These are phyloP conservation scores for Sterna hirundo DNA, from an alignment of 2,113 vertebrate species.

Conservation along the genomic window DNA sequence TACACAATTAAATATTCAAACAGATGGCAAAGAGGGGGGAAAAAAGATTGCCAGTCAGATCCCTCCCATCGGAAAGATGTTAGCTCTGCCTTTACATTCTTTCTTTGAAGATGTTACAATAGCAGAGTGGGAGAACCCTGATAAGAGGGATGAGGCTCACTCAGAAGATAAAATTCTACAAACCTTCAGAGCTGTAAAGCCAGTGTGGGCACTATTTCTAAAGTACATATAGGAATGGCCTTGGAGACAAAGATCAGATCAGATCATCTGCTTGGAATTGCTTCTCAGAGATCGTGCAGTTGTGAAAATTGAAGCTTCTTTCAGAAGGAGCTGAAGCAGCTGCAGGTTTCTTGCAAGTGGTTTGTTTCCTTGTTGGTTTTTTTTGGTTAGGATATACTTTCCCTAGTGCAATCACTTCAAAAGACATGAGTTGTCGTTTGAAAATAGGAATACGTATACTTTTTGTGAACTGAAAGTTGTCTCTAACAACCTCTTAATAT, in stretches of 20 bases:
- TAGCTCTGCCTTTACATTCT: conserved; percentile 44
- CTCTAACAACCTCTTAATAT: neutral
- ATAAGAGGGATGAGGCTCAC: conserved; percentile 40
- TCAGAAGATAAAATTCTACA: conserved; percentile 66
- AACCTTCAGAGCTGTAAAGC: conserved; percentile 60
- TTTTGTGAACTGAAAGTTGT: neutral
- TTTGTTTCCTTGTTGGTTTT: neutral
- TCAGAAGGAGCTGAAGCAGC: neutral
- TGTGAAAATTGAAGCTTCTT: neutral
- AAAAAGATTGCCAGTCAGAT: neutral
- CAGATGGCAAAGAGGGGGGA: accelerated
- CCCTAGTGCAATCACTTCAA: neutral
- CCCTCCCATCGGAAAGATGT: neutral
- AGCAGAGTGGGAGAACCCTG: conserved; percentile 46
- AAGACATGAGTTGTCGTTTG: neutral
- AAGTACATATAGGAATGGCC: conserved; percentile 39
- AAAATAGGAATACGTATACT: neutral
- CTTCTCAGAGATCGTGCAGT: conserved; percentile 5
- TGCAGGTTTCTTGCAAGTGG: neutral
- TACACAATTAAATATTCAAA: neutral
- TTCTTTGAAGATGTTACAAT: conserved; percentile 69
- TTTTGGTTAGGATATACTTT: neutral
- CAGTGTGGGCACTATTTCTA: conserved; percentile 55
- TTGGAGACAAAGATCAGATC: conserved; percentile 58
- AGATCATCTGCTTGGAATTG: conserved; percentile 33